Evolutionary conservation across 2,888 invertebrate genomes (phyloP).

Genomic region (Incurvaria masculella): DNA sequence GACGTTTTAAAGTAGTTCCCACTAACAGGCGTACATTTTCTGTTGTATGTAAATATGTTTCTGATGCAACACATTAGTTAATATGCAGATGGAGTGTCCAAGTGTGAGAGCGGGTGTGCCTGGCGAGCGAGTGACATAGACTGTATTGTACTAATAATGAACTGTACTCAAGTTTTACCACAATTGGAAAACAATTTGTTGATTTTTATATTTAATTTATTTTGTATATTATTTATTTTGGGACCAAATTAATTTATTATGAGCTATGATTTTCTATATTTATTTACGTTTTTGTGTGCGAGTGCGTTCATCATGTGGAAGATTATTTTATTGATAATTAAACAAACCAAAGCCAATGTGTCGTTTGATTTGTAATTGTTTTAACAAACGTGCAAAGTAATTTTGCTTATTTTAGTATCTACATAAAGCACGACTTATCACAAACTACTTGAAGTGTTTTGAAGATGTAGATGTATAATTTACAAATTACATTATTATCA

Average conservation of each 20-base stretch:
- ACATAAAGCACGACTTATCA: no score
- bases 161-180: slow-evolving; percentile 31
- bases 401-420: no score
- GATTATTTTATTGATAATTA: slow-evolving; percentile 50
- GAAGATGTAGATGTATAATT: no score
- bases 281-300: slow-evolving; percentile 45
- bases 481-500: no score
- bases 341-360: slow-evolving; percentile 55
- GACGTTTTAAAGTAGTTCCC: no score
- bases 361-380: no score
- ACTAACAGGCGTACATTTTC: no score
- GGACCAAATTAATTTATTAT: slow-evolving; percentile 58
- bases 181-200: slow-evolving; percentile 53
- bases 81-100: background rate
- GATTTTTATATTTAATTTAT: slow-evolving; percentile 38
- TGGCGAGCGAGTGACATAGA: background rate
- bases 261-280: slow-evolving; percentile 32
- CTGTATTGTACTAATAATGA: background rate
- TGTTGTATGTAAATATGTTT: no score
- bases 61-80: no score
- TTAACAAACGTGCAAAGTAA: no score
- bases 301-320: slow-evolving; percentile 37
- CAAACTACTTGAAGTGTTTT: no score
- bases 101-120: background rate
- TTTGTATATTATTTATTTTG: slow-evolving; percentile 47